Base-by-base conservation (phyloP, 2,113 vertebrate genomes). In the Eolophus roseicapilla region DNA sequence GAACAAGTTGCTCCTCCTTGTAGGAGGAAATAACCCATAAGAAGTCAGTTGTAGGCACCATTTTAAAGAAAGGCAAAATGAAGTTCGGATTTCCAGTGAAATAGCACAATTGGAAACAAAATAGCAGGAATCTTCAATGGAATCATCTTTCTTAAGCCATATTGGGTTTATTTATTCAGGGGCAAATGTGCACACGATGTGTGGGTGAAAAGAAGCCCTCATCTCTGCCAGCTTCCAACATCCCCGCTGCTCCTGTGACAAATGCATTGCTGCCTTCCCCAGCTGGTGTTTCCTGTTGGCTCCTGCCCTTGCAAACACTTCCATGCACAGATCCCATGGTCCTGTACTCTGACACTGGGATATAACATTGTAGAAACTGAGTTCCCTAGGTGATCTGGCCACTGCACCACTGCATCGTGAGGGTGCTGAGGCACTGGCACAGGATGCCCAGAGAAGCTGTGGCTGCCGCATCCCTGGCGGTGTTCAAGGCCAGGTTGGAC, bases 291-390 rank as follows among this genome's bases (percentile, higher is more conserved):
- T 47, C 10, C 0, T 0, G 2, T 5, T 17, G 37, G 44, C 39
- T 64, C 41, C 63, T 59, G 62, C 27, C 69, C 23, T 7, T 17
- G 14, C 39, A 29, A 52, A 27, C 2, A 0, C 49, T 37, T 43
- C 53, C 1, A 0, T 6, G 6, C 6, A 6, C 0, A 1, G n/a
- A n/a, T 50, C 15, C 21, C 1, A 0, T 46, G 19, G 7, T n/a
- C 10, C 50, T 9, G 39, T 3, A 7, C 3, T 75, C 29, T 37
- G 41, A 4, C 13, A 3, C 0, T 1, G 7, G 9, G 29, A 60
- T 3, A 17, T 9, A 23, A 49, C 25, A 43, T 3, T 60, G 35
- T 4, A 21, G 15, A 43, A 70, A 10, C 24, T 1, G 23, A 33
- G 60, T 4, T 29, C 33, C 37, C 23, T 16, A 2, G 7, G 5